Evolutionary conservation across 2,797 vertebrate genomes (phyloP), one percentile per base, ranked within the genome.

Genomic region (Masticophis lateralis): DNA sequence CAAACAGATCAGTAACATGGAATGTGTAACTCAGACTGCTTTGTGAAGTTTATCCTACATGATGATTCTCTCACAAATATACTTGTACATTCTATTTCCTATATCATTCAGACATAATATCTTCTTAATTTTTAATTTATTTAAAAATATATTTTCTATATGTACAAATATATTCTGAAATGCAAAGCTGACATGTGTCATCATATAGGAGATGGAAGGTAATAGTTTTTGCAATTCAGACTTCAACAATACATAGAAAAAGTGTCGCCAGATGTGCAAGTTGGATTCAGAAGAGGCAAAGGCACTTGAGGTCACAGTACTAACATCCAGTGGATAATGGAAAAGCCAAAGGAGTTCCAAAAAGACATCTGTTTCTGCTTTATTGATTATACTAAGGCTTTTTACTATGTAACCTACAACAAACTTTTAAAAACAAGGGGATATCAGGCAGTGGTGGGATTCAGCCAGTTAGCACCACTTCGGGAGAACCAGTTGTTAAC

Each of bases 291-390:
- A 83, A 83, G 74, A 83, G 37, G 37, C 37, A 83, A 83, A 83
- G 74, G 74, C 74, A 83, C 37, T 22, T 83, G 74, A 83, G 74
- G 74, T 83, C 74, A 83, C 74, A 83, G 37, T 47, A 43, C 37
- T 83, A 83, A 83, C 37, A 83, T 47, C 74, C 74, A 83, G 37
- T 83, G 37, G 74, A 83, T 83, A 83, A 47, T 83, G 74, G 20
- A 83, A 83, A 83, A 83, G 28, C 16, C 28, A 57, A 57, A 14
- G 8, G 28, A 56, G 18, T 88, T 88, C n/a, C n/a, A 88, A 88
- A 88, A 88, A 88, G 56, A 88, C 87, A 88, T 32, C 53, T 88
- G 53, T 88, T 88, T 88, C 87, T 88, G 87, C 16, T n/a, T 88
- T 57, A 57, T 88, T 83, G 20, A 47, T 83, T 83, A 47, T 51